Base-by-base conservation (phyloP, 2,888 invertebrate genomes). In the Azorinus chamasolen region DNA sequence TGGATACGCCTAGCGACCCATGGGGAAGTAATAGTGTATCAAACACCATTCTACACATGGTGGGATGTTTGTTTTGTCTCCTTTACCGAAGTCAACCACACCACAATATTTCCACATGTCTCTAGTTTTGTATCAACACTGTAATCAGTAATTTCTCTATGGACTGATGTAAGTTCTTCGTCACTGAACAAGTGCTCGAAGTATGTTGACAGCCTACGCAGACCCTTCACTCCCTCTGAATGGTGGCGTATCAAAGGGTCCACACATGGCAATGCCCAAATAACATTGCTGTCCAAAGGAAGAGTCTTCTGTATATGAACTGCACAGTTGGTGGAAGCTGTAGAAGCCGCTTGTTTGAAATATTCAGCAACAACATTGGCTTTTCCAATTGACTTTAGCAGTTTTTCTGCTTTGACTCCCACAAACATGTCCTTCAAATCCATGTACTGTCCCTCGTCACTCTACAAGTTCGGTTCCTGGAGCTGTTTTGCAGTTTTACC, bases 1-100 rank as follows among this genome's bases (percentile, higher is more conserved):
- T 27, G 1, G 65, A 62, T 39, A 81, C 80, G 16, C 80, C 78
- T 14, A 32, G 32, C 5, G 77, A 73, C 8, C 77, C 80, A 69
- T 80, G 77, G 32, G 81, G 79, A 1, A 71, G 41, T 12, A 58
- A 71, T 1, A 71, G 51, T 12, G 12, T 51, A 2, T 48, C 58
- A 4, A 14, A 6, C 12, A 48, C 58, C 32, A 64, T 18, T n/a
- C 58, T 71, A 41, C 32, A 51, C 20, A 71, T 43, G 8, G 25
- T n/a, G 5, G 71, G 64, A 24, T 64, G 64, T 16, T 37, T 27
- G 1, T 50, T 45, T 16, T 20, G n/a, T 64, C 14, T 0, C 48
- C 4, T 6, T 1, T 4, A 72, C 59, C 25, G 25, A 20, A 10
- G 53, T 14, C 63, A 63, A 75, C 69, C 74, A 75, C 0, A 58